A percentile compares a stretch with the other conserved stretches of the same genome.
phyloP scores from a whole-genome alignment of 2,113 vertebrate species.

The Chlorodrepanis virens region DNA sequence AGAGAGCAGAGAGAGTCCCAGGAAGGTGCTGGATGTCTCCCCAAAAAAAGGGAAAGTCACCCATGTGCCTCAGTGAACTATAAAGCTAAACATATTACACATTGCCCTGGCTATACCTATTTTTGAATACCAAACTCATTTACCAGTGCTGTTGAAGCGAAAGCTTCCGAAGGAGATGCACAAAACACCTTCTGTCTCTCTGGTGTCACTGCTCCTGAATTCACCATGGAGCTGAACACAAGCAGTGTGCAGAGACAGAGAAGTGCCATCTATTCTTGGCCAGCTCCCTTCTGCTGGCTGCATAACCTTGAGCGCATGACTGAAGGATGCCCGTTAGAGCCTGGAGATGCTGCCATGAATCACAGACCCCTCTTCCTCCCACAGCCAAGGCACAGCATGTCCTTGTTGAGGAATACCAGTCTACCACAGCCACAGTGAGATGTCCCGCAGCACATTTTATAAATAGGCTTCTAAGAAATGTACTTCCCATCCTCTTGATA shows the following conservation, averaged over 20 bases:
- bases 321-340: slow-evolving; percentile 10
- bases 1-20: not conserved
- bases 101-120: not conserved
- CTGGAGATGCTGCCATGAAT: slow-evolving; percentile 10
- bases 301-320: not conserved
- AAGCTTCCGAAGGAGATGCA: not conserved
- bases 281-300: not conserved
- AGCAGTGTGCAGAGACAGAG: not conserved
- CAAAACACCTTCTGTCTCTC: not conserved
- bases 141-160: not conserved
- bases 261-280: not conserved
- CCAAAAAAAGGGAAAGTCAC: not conserved
- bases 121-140: not conserved
- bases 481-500: not conserved
- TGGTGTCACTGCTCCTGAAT: not conserved
- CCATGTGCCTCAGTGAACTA: not conserved
- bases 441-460: not conserved
- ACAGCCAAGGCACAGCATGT: not conserved
- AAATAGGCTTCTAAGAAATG: not conserved
- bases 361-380: not conserved
- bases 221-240: not conserved
- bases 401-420: not conserved
- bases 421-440: not conserved
- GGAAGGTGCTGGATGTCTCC: not conserved
- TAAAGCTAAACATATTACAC: not conserved